A percentile compares a stretch with the other conserved stretches of the same genome.
These are phyloP conservation scores for Meriones unguiculatus DNA, from an alignment of 2,113 vertebrate species.

Conservation along the genomic window DNA sequence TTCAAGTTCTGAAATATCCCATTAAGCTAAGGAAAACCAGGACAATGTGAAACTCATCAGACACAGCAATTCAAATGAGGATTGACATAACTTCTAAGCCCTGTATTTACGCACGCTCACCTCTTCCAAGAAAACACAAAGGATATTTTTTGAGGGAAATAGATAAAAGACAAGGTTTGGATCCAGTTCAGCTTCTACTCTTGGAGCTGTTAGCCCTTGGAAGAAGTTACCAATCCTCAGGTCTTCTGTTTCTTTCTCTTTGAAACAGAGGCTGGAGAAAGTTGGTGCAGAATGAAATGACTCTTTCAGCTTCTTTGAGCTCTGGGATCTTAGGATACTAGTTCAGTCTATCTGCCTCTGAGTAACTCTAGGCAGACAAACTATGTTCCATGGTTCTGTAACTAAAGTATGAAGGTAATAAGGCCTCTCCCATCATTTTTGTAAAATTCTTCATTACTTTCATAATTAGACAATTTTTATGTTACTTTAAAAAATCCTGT, in stretches of 20 bases:
- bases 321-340: neutral
- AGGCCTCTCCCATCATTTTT: neutral
- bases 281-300: neutral
- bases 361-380: neutral
- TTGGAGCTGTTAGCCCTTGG: neutral
- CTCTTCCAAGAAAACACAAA: neutral
- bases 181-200: neutral
- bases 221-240: neutral
- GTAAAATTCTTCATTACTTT: constrained; percentile 44
- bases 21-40: neutral
- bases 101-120: neutral
- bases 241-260: neutral
- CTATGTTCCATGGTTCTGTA: neutral
- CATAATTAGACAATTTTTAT: constrained; percentile 55
- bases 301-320: neutral
- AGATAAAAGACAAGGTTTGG: neutral
- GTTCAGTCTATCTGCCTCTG: neutral
- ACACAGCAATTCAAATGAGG: neutral
- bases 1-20: neutral
- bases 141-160: neutral
- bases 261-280: neutral
- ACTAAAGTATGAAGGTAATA: neutral
- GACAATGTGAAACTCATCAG: neutral
- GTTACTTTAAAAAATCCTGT: constrained; percentile 63
- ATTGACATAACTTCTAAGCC: neutral